Conservation (phyloP, 2,113 vertebrate genomes). For the Oncorhynchus kisutch region DNA sequence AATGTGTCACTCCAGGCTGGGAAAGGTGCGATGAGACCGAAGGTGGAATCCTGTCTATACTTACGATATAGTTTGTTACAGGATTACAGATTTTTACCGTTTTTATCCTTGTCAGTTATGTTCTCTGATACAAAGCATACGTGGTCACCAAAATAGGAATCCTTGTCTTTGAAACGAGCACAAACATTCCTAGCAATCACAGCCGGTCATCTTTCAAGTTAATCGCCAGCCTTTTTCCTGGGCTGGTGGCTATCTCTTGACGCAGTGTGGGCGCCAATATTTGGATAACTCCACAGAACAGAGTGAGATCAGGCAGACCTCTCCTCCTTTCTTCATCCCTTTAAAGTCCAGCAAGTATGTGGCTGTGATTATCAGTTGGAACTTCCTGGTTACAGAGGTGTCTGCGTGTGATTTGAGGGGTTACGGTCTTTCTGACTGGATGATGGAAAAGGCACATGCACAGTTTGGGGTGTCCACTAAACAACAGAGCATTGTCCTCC, state of each 20-base stretch:
- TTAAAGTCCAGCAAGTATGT: constrained; percentile 11
- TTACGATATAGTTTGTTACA: too few species aligned
- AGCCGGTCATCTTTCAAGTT: constrained; percentile 15
- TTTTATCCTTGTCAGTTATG: neutral
- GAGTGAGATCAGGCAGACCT: constrained; percentile 13
- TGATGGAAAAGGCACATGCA: neutral
- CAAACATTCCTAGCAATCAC: constrained; percentile 8
- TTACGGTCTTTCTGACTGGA: neutral
- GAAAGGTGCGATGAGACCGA: too few species aligned
- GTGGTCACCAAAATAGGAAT: too few species aligned
- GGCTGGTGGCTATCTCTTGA: neutral
- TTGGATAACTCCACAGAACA: constrained; percentile 6
- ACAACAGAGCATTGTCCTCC: neutral
- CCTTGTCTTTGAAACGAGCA: neutral
- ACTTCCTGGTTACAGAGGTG: neutral
- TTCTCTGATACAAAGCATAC: too few species aligned
- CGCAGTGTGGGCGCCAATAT: neutral
- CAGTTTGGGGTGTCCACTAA: neutral
- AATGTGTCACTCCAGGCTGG: too few species aligned
- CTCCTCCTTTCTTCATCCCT: neutral
- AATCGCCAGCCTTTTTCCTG: neutral
- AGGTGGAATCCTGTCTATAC: too few species aligned
- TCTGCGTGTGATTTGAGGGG: neutral
- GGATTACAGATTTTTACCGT: too few species aligned
- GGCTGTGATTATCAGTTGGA: constrained; percentile 3